Evolutionary conservation across 1,140 invertebrate genomes (phyloP), one percentile per base, ranked within the genome.

Genomic region (Riptortus pedestris): DNA sequence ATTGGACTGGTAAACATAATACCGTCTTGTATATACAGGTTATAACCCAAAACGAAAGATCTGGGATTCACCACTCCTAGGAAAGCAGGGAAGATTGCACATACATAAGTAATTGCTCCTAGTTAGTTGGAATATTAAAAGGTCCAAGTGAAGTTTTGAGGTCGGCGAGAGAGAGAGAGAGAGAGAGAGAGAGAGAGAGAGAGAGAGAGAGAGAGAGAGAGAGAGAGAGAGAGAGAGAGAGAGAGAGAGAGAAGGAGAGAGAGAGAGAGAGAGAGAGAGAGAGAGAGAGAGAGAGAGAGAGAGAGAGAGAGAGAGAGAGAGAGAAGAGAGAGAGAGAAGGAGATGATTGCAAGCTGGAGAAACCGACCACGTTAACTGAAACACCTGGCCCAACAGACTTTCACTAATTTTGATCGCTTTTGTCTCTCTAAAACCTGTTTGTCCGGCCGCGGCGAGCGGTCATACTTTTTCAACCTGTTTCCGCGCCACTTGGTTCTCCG

Each of bases 131-230:
- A n/a, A n/a, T n/a, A n/a, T n/a, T n/a, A n/a, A n/a, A n/a, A n/a
- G n/a, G n/a, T n/a, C n/a, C n/a, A n/a, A n/a, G n/a, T n/a, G 57
- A 11, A 59, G 57, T n/a, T 38, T 16, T 9, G 38, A 31, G 38
- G 59, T 16, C 5, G 38, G 59, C 31, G 59, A 60, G 59, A n/a
- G n/a, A n/a, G n/a, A n/a, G n/a, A n/a, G n/a, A n/a, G n/a, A n/a
- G n/a, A n/a, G n/a, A n/a, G n/a, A 60, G 59, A 60, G 59, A 60
- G 59, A 60, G 59, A 60, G 59, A 60, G 59, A 60, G 59, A 60
- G 59, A 60, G 59, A 60, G 59, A 60, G 59, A 62, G 47, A 48
- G 47, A 62, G 47, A 62, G 47, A 62, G 47, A 62, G 43, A 51
- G 47, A 62, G 47, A 62, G 47, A 48, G 59, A 60, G 59, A 60